Evolutionary conservation across 2,113 vertebrate species (phyloP).

Genomic region (Etheostoma spectabile): DNA sequence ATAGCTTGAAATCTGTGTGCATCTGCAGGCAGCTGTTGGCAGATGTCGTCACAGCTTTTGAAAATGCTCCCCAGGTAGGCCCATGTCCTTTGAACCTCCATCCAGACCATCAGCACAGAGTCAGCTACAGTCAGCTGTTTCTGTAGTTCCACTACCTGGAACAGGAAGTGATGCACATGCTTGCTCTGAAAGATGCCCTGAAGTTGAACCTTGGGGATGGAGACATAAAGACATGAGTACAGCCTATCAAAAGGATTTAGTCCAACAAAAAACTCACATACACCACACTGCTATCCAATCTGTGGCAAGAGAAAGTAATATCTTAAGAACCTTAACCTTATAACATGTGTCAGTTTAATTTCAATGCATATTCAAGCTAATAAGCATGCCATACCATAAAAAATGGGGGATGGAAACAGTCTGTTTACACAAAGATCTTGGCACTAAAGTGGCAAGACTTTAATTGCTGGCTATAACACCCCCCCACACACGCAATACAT

Average conservation of each 20-base stretch:
- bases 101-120: conserved; percentile 85
- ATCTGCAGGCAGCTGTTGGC: conserved; percentile 85
- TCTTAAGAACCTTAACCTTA: conserved; percentile 25
- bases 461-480: conserved; percentile 71
- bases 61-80: conserved; percentile 89
- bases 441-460: conserved; percentile 68
- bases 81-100: conserved; percentile 87
- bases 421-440: conserved; percentile 62
- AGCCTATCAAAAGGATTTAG: not conserved
- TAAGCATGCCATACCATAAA: conserved; percentile 43
- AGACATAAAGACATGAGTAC: conserved; percentile 2
- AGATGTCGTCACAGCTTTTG: conserved; percentile 85
- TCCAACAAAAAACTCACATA: conserved; percentile 14
- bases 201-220: conserved; percentile 84
- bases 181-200: conserved; percentile 87
- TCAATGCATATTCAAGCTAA: conserved; percentile 48
- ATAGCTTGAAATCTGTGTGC: conserved; percentile 80
- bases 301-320: conserved; percentile 1
- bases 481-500: conserved; percentile 49
- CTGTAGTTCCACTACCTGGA: conserved; percentile 84
- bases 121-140: conserved; percentile 83
- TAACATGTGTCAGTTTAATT: conserved; percentile 32
- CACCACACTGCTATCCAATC: conserved; percentile 10
- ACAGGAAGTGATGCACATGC: conserved; percentile 84
- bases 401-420: conserved; percentile 27